Evolutionary conservation across 2,888 invertebrate species (phyloP), one percentile per base, ranked within the genome.

Genomic region (Cactoblastis cactorum): DNA sequence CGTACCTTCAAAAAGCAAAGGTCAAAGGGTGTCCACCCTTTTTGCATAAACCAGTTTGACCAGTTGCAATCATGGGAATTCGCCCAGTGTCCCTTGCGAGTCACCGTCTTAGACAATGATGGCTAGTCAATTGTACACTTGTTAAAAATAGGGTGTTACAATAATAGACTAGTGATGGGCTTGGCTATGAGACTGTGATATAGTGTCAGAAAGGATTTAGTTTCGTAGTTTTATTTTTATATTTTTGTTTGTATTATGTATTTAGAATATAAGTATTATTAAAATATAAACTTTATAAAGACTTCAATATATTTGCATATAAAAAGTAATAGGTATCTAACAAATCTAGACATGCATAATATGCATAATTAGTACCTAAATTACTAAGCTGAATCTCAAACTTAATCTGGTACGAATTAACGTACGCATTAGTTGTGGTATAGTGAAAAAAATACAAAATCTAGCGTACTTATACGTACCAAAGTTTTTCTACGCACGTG

Each of bases 41-140:
- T 54, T 54, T 61, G 52, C 53, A 61, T 59, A 76, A 85, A 85
- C 85, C 74, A 65, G 86, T 84, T 74, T 83, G 80, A 85, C 86
- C 83, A 79, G 80, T 78, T 80, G 39, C 53, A 60, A 22, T 52
- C 77, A 78, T 85, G 86, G 80, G 84, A 86, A 86, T 43, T 43
- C 12, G 43, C 15, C 71, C 65, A 66, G 71, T 80, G 80, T 77
- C 83, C 82, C 58, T 39, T 52, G 39, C 14, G 17, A 37, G 37
- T 17, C 12, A 39, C 32, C 39, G 32, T 50, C 49, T 43, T 28
- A 43, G 43, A 43, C 43, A 43, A 50, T 39, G 39, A 14, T 15
- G 39, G 19, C 32, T 41, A 34, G 32, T 49, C 28, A 49, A 38
- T 18, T 12, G 38, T 47, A 60, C 72, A 75, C 75, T 73, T 76